Evolutionary conservation across 2,888 invertebrate species (phyloP).

Genomic region (Lithosia quadra): DNA sequence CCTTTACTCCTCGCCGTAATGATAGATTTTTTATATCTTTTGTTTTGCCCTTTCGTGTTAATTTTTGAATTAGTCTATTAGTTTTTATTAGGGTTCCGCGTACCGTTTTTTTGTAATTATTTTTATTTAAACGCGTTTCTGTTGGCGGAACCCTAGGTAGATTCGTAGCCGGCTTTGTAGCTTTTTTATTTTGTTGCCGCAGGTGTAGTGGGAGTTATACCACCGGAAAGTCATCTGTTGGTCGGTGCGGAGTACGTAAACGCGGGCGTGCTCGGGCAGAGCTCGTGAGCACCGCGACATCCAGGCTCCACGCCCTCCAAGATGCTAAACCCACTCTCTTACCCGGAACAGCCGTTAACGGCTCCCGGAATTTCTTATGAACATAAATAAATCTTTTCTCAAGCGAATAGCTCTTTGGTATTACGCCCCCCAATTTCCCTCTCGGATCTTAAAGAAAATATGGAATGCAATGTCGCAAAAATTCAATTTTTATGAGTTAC

Average conservation of each 20-base stretch:
- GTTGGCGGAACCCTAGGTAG: slow-evolving; percentile 68
- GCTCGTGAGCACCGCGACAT: slow-evolving; percentile 73
- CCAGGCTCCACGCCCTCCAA: slow-evolving; percentile 57
- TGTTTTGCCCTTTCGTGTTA: slow-evolving; percentile 66
- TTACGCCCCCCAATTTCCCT: slow-evolving; percentile 72
- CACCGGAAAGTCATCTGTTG: slow-evolving; percentile 88
- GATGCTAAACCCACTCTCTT: slow-evolving; percentile 67
- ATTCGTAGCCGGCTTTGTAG: slow-evolving; percentile 81
- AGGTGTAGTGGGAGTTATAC: slow-evolving; percentile 89
- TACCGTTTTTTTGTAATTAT: slow-evolving; percentile 55
- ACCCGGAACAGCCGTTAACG: slow-evolving; percentile 78
- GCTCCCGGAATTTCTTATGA: slow-evolving; percentile 79
- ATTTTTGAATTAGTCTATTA: slow-evolving; percentile 63
- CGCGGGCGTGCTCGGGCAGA: slow-evolving; percentile 84
- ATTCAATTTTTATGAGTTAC: slow-evolving; percentile 53
- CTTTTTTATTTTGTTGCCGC: slow-evolving; percentile 86
- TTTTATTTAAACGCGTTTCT: slow-evolving; percentile 71
- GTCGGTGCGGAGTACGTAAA: slow-evolving; percentile 88
- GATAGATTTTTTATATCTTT: slow-evolving; percentile 64
- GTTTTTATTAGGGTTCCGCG: slow-evolving; percentile 58
- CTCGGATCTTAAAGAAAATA: slow-evolving; percentile 59
- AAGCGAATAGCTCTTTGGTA: slow-evolving; percentile 81
- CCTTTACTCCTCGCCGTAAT: slow-evolving; percentile 66
- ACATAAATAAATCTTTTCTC: slow-evolving; percentile 82
- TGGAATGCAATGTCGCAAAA: slow-evolving; percentile 85